These are phyloP conservation scores for Drosophila pseudotakahashii DNA, from an alignment of 2,888 invertebrate genomes.

Conservation along the genomic window DNA sequence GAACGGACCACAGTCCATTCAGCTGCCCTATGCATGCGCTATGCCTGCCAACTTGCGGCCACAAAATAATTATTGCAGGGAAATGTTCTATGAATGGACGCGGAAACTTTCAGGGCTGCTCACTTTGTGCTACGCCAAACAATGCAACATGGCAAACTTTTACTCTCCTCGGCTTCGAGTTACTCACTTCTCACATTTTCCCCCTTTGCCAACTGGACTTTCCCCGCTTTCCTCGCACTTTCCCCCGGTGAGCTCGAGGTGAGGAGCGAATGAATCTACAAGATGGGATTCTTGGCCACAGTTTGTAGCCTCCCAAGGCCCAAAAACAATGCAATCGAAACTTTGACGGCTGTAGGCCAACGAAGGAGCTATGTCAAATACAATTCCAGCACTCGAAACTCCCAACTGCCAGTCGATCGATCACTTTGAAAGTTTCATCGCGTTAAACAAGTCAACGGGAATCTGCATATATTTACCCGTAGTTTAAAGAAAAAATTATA, in stretches of 20 bases:
- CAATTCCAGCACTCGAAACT: constrained; percentile 20
- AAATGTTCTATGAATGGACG: constrained; percentile 53
- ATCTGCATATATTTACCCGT: not conserved
- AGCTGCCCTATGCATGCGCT: constrained; percentile 30
- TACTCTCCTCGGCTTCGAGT: constrained; percentile 22
- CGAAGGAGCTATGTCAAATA: constrained; percentile 17
- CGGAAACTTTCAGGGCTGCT: constrained; percentile 46
- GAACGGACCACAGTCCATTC: constrained; percentile 12
- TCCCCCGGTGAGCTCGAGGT: not conserved
- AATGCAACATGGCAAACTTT: constrained; percentile 43
- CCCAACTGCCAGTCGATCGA: constrained; percentile 5
- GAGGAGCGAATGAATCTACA: not conserved
- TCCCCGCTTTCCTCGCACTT: not conserved
- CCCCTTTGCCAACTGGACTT: not conserved
- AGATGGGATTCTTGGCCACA: constrained; percentile 13
- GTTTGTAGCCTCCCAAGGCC: constrained; percentile 13
- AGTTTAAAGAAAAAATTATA: too few relatives aligned
- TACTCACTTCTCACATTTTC: not conserved
- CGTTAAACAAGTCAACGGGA: not conserved
- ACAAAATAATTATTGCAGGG: constrained; percentile 56
- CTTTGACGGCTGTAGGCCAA: constrained; percentile 24
- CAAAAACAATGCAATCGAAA: constrained; percentile 44
- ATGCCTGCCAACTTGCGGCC: constrained; percentile 42
- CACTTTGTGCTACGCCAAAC: constrained; percentile 44
- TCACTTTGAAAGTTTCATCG: constrained; percentile 4